phyloP scores from a whole-genome alignment of 2,113 vertebrate species.

The Xiphophorus hellerii region DNA sequence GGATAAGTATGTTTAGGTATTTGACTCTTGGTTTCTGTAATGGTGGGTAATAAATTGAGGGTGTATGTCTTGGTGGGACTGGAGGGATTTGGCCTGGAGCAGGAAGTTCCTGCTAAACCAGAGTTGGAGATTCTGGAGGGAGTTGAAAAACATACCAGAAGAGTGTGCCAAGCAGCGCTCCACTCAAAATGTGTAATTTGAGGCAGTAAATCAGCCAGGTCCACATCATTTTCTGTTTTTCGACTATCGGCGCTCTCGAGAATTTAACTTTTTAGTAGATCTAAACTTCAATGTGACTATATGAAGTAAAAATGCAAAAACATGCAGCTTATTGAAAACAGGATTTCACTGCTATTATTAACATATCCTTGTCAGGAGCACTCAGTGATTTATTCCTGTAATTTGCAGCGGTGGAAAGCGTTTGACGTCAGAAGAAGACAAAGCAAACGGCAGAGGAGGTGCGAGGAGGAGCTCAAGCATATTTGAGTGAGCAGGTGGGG shows the following conservation, averaged over 20 bases:
- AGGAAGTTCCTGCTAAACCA: conserved; percentile 54
- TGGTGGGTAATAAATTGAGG: conserved; percentile 66
- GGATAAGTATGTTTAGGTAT: conserved; percentile 39
- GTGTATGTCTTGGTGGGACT: conserved; percentile 53
- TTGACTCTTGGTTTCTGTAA: conserved; percentile 54
- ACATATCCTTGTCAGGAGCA: conserved; percentile 16
- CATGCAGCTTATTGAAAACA: background rate
- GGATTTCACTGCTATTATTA: conserved; percentile 19
- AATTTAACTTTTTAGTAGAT: background rate
- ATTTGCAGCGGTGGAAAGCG: conserved; percentile 37
- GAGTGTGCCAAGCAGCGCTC: conserved; percentile 16
- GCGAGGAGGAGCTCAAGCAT: conserved; percentile 21
- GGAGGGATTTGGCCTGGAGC: conserved; percentile 54
- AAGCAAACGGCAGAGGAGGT: conserved; percentile 49
- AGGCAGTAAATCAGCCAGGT: conserved; percentile 36
- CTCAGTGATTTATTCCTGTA: conserved; percentile 40
- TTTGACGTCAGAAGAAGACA: conserved; percentile 65
- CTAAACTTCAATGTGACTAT: background rate
- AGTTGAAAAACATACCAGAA: conserved; percentile 52
- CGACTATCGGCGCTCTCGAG: conserved; percentile 12
- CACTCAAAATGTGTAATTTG: conserved; percentile 37
- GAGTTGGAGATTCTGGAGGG: conserved; percentile 38
- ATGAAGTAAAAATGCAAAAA: background rate
- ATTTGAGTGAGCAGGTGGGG: conserved; percentile 46
- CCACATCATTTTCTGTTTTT: conserved; percentile 39